Evolutionary conservation across 2,113 vertebrate genomes (phyloP).

Genomic region (Grallaria varia): DNA sequence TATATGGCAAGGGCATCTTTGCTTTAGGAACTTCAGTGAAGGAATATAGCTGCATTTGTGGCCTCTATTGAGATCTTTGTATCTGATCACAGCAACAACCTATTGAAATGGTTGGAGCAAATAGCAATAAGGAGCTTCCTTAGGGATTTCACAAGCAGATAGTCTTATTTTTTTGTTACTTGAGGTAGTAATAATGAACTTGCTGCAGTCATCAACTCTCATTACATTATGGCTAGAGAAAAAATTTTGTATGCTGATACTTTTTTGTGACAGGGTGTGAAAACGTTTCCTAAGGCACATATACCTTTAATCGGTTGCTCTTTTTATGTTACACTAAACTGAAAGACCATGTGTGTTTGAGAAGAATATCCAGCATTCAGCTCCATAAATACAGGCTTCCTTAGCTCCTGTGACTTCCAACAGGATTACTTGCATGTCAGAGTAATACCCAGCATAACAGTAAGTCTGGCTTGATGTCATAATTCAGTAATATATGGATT

Average conservation of each 20-base stretch:
- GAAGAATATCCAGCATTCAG: background rate
- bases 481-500: background rate
- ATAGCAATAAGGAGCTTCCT: background rate
- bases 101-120: background rate
- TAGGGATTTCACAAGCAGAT: background rate
- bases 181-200: constrained; percentile 12
- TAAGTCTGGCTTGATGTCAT: background rate
- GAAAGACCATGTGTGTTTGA: background rate
- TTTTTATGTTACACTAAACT: constrained; percentile 12
- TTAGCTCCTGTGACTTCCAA: background rate
- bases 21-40: background rate
- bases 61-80: background rate
- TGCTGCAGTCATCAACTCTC: background rate
- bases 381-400: background rate
- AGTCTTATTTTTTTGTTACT: background rate
- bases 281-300: background rate
- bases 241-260: background rate
- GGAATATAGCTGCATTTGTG: background rate
- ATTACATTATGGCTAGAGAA: background rate
- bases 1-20: background rate
- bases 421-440: background rate
- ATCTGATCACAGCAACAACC: background rate
- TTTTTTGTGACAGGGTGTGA: constrained; percentile 17
- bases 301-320: background rate
- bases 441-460: background rate